Evolutionary conservation across 2,113 vertebrate species (phyloP), one percentile per base, ranked within the genome.

Genomic region (Argyrosomus japonicus): DNA sequence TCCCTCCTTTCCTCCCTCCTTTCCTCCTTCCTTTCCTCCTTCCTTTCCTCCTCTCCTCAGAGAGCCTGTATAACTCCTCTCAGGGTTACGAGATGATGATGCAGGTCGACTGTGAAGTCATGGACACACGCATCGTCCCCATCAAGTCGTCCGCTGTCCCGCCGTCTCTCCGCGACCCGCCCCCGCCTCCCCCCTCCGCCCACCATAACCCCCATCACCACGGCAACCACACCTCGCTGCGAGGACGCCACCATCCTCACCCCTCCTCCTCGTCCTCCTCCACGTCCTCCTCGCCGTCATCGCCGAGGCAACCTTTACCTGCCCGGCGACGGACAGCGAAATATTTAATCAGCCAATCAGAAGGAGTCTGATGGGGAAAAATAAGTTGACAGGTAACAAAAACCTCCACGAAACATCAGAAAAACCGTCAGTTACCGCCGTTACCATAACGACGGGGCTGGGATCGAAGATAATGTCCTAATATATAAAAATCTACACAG

Each of bases 71-170:
- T 77, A 92, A 95, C 90, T 93, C 84, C 0, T 94, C 96, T 18
- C 92, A 61, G 82, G 96, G 96, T 40, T 97, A 97, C 27, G 97
- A 98, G 93, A 96, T 97, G 93, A 98, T 98, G 97, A 98, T 98
- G 97, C 97, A 98, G 95, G 97, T 98, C 2, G 97, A 98, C 91
- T 98, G 97, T 9, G 97, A 98, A 92, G 97, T 98, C 83, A 98
- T 97, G 97, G 97, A 97, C 94, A 97, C 97, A 3, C 94, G 97
- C 17, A 97, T 98, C 83, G 95, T 98, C 88, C 97, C 97, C 91
- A 98, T 98, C 91, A 97, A 97, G 94, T 96, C 96, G 9, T 98
- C 97, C 1, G 96, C 96, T 0, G 97, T 97, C 45, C 97, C 97
- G 12, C 96, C 96, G 6, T 97, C 96, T 0, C 96, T 97, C 17